Percentiles rank a stretch among this genome's conserved stretches.
These are phyloP conservation scores for Galagoides demidoff DNA, from an alignment of 2,797 vertebrate genomes.

Conservation along the genomic window DNA sequence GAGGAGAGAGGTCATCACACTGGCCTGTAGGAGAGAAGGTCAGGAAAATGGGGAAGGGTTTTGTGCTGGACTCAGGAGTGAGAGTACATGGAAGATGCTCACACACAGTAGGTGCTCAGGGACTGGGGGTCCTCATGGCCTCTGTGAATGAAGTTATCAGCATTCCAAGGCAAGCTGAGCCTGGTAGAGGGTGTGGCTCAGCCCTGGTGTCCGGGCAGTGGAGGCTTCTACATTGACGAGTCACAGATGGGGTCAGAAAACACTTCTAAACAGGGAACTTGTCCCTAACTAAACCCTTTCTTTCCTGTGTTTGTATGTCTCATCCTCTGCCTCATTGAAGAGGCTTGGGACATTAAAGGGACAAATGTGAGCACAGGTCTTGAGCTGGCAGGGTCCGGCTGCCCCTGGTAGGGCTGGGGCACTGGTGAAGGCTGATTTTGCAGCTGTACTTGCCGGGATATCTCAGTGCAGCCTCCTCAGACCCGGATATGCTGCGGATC, in stretches of 20 bases:
- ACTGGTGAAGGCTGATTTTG: neutral
- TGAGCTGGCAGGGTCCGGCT: neutral
- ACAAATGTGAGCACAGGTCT: neutral
- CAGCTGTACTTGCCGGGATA: neutral
- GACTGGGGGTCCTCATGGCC: rapidly evolving
- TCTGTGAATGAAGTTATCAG: neutral
- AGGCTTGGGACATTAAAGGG: neutral
- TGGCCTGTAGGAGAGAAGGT: neutral
- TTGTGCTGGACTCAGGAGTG: neutral
- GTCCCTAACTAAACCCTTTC: neutral
- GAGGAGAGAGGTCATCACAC: neutral
- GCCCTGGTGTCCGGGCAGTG: rapidly evolving
- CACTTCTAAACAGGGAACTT: neutral
- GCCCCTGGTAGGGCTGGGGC: neutral
- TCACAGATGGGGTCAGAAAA: neutral
- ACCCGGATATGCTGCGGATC: rapidly evolving
- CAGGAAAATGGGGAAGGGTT: neutral
- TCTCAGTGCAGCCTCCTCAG: neutral
- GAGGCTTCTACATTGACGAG: neutral
- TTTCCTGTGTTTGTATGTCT: neutral
- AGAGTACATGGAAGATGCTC: neutral
- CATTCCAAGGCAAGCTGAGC: neutral
- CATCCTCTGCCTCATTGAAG: neutral
- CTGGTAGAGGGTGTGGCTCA: neutral
- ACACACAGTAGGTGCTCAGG: neutral